Percentiles rank a stretch among this genome's conserved stretches.
Evolutionary conservation across 92 coral and sea anemone genomes (phyloP).

Genomic region (Epizoanthus ramosus): DNA sequence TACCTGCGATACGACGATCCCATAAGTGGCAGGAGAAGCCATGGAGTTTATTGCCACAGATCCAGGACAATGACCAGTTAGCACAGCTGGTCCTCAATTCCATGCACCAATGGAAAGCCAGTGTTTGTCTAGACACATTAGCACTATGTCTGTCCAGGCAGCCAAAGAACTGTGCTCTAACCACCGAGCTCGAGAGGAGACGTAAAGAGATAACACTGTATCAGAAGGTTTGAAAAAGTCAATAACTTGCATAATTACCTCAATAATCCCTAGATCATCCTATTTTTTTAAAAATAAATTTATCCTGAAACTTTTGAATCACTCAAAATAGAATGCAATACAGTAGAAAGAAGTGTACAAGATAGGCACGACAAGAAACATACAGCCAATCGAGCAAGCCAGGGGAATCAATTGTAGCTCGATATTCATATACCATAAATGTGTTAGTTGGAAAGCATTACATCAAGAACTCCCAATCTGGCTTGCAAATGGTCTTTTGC

Average conservation of each 20-base stretch:
- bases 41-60: constrained; percentile 77
- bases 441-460: no score
- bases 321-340: no score
- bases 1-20: constrained; percentile 71
- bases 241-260: background rate
- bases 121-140: constrained; percentile 72
- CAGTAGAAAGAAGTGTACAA: no score
- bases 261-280: no score
- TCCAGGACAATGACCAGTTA: constrained; percentile 69
- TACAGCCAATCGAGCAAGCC: no score
- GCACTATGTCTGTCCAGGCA: constrained; percentile 81
- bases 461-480: no score
- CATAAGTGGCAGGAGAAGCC: constrained; percentile 78
- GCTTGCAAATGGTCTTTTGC: no score
- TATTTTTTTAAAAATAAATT: no score
- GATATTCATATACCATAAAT: no score
- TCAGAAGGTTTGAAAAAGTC: constrained; percentile 59
- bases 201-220: constrained; percentile 71
- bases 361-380: no score
- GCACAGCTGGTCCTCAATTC: constrained; percentile 78
- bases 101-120: constrained; percentile 77
- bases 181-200: constrained; percentile 69
- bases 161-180: constrained; percentile 63
- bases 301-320: no score
- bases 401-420: no score